Base-by-base conservation (phyloP, 2,888 invertebrate genomes). In the Campoplex nolae region DNA sequence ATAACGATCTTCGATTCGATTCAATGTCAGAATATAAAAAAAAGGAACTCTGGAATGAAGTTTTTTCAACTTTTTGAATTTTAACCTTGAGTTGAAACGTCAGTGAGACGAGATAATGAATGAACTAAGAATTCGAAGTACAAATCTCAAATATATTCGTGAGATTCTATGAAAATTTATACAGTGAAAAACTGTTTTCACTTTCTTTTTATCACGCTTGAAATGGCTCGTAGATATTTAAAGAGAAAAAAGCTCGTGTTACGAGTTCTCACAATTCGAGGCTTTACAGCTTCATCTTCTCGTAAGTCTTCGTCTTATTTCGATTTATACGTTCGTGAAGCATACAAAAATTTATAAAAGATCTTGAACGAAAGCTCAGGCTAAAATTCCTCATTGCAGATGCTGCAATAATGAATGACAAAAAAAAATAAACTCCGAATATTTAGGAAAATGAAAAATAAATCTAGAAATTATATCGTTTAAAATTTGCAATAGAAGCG, bases 201-300 rank as follows among this genome's bases (percentile, higher is more conserved):
- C 3, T 38, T 38, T 13, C 11, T 32, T 35, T 48, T 28, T n/a
- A 51, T 51, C 18, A 1, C 51, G 0, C 51, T 58, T 48, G 51
- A 0, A 38, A 68, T 54, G 11, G 28, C 32, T 9, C 54, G 45
- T 16, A 28, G 13, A 23, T 54, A n/a, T 65, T 16, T n/a, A 67
- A 18, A n/a, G 32, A 38, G 28, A 78, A 82, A 67, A 74, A 56
- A 78, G 78, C 78, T 78, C 85, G 68, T 42, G 73, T 82, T 82
- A 78, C 81, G 58, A 51, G 32, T 23, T 13, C 76, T 54, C 71
- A 23, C 71, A 76, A 67, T 82, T 74, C 77, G 58, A 73, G 78
- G 77, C 68, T 85, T 85, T 85, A 77, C 85, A 65, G 83, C 79
- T 79, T 75, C 56, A 70, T 56, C 83, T 68, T 74, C 78, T 86